phyloP scores from a whole-genome alignment of 2,797 vertebrate genomes.

The Triplophysa bombifrons region DNA sequence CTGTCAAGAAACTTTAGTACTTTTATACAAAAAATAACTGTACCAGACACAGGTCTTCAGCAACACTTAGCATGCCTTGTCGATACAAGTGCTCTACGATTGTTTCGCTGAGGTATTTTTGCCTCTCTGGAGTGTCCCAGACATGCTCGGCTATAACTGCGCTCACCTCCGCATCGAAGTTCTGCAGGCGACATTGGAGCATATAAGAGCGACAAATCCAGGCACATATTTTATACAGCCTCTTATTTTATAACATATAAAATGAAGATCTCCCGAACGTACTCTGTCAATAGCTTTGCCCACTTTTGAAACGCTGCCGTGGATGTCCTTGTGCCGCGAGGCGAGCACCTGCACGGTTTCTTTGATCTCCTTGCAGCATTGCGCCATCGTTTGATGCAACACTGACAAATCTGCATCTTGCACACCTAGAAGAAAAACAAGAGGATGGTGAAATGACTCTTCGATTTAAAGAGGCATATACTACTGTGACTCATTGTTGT shows the following conservation, averaged over 20 bases:
- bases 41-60: slow-evolving; percentile 91
- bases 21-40: background rate
- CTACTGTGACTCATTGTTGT: slow-evolving; percentile 33
- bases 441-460: background rate
- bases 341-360: slow-evolving; percentile 90
- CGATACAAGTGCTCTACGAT: slow-evolving; percentile 90
- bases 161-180: slow-evolving; percentile 91
- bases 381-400: slow-evolving; percentile 87
- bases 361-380: slow-evolving; percentile 92
- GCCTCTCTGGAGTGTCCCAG: slow-evolving; percentile 88
- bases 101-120: slow-evolving; percentile 87
- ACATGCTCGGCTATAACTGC: slow-evolving; percentile 87
- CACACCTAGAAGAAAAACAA: slow-evolving; percentile 72
- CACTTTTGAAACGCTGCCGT: slow-evolving; percentile 90
- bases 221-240: background rate
- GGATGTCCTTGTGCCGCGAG: slow-evolving; percentile 90
- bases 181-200: slow-evolving; percentile 67
- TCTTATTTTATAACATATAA: background rate
- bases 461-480: slow-evolving; percentile 8
- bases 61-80: slow-evolving; percentile 89
- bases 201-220: slow-evolving; percentile 31
- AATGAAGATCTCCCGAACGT: slow-evolving; percentile 44
- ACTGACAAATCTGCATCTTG: slow-evolving; percentile 85
- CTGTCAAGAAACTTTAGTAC: background rate
- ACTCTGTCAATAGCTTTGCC: slow-evolving; percentile 92